Conservation (phyloP, 2,888 invertebrate genomes). For the Tenthredo mesomela region DNA sequence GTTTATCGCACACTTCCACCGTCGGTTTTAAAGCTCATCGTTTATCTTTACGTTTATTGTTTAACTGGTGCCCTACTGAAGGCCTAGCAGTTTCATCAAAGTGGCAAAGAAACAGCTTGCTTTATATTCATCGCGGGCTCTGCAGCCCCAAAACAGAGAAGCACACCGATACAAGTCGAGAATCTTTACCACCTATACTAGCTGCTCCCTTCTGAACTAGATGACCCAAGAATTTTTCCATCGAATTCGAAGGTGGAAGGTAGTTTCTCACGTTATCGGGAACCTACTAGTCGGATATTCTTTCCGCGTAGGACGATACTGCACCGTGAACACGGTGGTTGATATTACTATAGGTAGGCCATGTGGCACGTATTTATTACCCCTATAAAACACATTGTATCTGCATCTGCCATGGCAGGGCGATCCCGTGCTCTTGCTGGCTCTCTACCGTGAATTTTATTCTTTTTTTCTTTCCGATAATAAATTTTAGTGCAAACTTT, state of each 20-base stretch:
- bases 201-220: neutral
- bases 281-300: slow-evolving; percentile 30
- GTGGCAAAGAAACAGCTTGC: neutral
- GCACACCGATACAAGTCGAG: neutral
- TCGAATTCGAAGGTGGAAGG: slow-evolving; percentile 16
- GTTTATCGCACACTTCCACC: neutral
- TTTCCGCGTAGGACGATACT: slow-evolving; percentile 24
- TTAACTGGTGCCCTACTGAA: neutral
- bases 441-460: slow-evolving; percentile 33
- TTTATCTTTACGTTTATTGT: slow-evolving; percentile 20
- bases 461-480: slow-evolving; percentile 1
- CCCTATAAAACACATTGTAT: slow-evolving; percentile 50
- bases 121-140: slow-evolving; percentile 16
- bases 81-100: neutral
- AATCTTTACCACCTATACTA: neutral
- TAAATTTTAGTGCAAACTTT: slow-evolving; percentile 48
- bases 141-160: slow-evolving; percentile 7
- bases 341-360: slow-evolving; percentile 44
- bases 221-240: slow-evolving; percentile 27
- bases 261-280: slow-evolving; percentile 35
- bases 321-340: slow-evolving; percentile 19
- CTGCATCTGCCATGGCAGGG: slow-evolving; percentile 30
- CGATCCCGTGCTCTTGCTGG: neutral
- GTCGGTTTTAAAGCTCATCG: neutral
- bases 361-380: slow-evolving; percentile 47